Evolutionary conservation across 2,888 invertebrate genomes (phyloP).

Genomic region (Anaspis maculata): DNA sequence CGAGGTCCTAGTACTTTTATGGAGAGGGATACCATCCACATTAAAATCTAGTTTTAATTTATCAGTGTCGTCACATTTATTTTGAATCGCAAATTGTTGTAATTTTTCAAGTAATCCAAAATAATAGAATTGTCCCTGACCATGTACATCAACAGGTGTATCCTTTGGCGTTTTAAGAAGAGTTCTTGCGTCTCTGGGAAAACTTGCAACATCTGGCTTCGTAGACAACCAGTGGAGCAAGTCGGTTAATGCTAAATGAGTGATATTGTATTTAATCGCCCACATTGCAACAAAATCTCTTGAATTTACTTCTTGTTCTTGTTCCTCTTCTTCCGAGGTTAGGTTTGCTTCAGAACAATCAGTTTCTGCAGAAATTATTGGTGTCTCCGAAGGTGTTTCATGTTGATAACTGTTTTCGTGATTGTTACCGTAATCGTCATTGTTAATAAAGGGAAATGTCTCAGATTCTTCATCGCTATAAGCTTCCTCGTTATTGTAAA

Average conservation of each 20-base stretch:
- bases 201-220: conserved; percentile 7
- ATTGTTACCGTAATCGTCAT: no score
- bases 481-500: no score
- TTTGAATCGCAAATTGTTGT: conserved; percentile 4
- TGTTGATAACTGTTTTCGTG: no score
- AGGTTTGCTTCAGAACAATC: no score
- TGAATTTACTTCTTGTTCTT: neutral
- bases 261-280: conserved; percentile 5
- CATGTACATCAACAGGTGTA: conserved; percentile 2
- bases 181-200: conserved; percentile 12
- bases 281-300: conserved; percentile 2
- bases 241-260: conserved; percentile 2
- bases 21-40: no score
- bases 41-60: conserved; percentile 7
- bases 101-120: conserved; percentile 11
- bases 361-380: no score
- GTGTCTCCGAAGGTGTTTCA: no score
- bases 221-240: conserved; percentile 9
- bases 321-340: neutral
- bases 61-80: no score
- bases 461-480: no score
- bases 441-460: no score
- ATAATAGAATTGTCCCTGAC: conserved; percentile 9
- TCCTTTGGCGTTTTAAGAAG: conserved; percentile 10
- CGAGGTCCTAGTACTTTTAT: conserved; percentile 6